These are phyloP conservation scores for Apostichopus parvimensis DNA, from an alignment of 35 echinoderm and acorn worm species.

Conservation along the genomic window DNA sequence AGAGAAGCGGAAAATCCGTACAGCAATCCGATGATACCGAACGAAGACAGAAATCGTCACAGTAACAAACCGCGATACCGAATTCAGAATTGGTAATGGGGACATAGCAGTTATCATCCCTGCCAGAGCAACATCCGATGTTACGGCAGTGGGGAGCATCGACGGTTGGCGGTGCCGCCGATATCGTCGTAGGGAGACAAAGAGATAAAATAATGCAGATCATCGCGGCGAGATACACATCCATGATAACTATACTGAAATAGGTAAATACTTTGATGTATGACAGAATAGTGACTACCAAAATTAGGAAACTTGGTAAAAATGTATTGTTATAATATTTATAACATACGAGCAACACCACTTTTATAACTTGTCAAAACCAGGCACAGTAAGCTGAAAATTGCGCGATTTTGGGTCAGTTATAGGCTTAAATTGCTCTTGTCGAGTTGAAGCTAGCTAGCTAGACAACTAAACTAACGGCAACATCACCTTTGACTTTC, in stretches of 20 bases:
- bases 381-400: no score
- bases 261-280: background rate
- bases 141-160: background rate
- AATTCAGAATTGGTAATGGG: background rate
- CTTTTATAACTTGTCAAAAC: no score
- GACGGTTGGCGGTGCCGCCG: background rate
- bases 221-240: background rate
- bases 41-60: background rate
- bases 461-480: no score
- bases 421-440: no score
- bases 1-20: background rate
- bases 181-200: background rate
- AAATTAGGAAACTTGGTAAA: no score
- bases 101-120: background rate
- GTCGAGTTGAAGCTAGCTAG: no score
- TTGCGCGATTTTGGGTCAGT: no score
- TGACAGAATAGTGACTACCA: no score
- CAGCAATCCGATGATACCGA: background rate
- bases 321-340: no score
- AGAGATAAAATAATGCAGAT: background rate
- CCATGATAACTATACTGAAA: background rate
- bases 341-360: no score
- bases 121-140: slow-evolving; percentile 15
- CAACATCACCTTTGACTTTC: no score
- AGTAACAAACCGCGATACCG: background rate